These are phyloP conservation scores for Nasonia vitripennis DNA, from an alignment of 1,140 invertebrate species.

Conservation along the genomic window DNA sequence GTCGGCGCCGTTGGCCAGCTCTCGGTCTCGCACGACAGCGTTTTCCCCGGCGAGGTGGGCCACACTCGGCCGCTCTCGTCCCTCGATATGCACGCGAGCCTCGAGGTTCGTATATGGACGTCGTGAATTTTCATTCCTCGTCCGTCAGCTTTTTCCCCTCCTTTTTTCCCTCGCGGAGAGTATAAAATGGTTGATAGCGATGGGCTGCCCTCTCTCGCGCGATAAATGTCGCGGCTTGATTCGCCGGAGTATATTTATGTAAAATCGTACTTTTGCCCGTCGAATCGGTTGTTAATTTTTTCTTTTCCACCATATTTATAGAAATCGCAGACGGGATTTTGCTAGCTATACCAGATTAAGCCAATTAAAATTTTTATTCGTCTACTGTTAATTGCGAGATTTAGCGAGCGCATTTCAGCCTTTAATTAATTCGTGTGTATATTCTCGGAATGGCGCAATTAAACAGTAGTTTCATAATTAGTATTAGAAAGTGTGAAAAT, in stretches of 20 bases:
- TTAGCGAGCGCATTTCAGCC: background rate
- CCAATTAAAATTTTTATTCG: background rate
- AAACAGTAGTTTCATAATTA: constrained; percentile 21
- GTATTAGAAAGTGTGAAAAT: constrained; percentile 26
- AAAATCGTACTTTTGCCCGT: too few relatives aligned
- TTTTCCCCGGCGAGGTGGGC: constrained; percentile 80
- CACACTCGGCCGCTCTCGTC: constrained; percentile 70
- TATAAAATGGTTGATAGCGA: background rate
- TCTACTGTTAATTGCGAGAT: background rate
- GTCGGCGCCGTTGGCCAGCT: constrained; percentile 71
- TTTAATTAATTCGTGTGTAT: constrained; percentile 12
- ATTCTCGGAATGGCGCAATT: background rate
- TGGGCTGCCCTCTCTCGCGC: background rate
- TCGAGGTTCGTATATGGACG: constrained; percentile 66
- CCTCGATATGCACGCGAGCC: constrained; percentile 67
- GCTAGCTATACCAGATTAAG: too few relatives aligned
- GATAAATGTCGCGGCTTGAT: background rate
- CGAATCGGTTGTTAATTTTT: too few relatives aligned
- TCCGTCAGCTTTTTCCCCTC: background rate
- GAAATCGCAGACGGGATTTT: too few relatives aligned
- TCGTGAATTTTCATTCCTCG: background rate
- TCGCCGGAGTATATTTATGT: too few relatives aligned
- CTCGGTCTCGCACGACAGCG: constrained; percentile 86
- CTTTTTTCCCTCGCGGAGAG: background rate
- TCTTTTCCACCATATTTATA: too few relatives aligned